These are phyloP conservation scores for Pelodytes ibericus DNA, from an alignment of 2,797 vertebrate genomes.

Conservation along the genomic window DNA sequence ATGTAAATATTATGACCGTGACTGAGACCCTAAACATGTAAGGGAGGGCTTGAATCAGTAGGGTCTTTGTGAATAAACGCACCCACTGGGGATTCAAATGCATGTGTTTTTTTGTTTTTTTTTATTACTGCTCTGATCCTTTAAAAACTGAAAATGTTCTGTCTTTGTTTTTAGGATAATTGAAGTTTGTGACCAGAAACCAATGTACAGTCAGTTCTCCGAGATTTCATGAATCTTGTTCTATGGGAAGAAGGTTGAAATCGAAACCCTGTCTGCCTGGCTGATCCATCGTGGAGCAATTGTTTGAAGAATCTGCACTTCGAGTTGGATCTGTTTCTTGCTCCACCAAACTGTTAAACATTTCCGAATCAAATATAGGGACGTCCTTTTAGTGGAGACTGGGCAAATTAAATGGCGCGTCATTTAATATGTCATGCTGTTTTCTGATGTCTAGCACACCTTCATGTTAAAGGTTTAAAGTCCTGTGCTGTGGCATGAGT, in stretches of 20 bases:
- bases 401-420: not conserved
- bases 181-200: conserved; percentile 62
- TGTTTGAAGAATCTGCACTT: not conserved
- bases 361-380: not conserved
- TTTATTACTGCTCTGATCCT: too few species aligned
- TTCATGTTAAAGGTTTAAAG: too few species aligned
- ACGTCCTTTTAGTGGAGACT: not conserved
- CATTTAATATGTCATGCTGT: not conserved
- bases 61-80: too few species aligned
- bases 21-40: too few species aligned
- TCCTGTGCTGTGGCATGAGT: not conserved
- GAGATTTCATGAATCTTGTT: conserved; percentile 24
- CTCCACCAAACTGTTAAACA: not conserved
- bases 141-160: too few species aligned
- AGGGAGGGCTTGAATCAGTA: too few species aligned
- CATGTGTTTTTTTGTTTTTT: too few species aligned
- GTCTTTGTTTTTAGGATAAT: conserved; percentile 65
- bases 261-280: too few species aligned
- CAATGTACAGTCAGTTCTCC: conserved; percentile 61
- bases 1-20: too few species aligned
- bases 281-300: not conserved
- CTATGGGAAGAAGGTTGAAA: not conserved
- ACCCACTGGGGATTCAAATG: too few species aligned
- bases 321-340: not conserved
- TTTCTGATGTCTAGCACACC: too few species aligned